These are phyloP conservation scores for Anguilla pacifica DNA, from an alignment of 2,797 vertebrate species.

Conservation along the genomic window DNA sequence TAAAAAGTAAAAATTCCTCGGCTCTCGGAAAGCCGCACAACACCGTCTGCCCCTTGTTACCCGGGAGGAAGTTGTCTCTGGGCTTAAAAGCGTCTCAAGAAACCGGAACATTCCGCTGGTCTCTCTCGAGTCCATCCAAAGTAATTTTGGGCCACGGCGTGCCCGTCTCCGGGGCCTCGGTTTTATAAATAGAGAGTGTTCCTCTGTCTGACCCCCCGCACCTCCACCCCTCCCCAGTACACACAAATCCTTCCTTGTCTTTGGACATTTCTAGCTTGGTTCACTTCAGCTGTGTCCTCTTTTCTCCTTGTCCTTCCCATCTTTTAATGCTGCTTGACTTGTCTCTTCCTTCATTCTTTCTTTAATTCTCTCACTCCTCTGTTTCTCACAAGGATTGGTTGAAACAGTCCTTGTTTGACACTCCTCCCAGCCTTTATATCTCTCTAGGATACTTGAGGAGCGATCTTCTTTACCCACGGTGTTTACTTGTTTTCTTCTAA, in stretches of 20 bases:
- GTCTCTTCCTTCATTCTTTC: neutral
- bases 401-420: neutral
- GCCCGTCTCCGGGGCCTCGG: neutral
- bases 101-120: neutral
- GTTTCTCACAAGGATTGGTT: neutral
- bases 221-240: neutral
- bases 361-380: neutral
- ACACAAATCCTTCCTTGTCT: conserved; percentile 6
- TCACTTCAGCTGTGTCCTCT: neutral
- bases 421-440: too few relatives aligned
- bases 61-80: conserved; percentile 2
- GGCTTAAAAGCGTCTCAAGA: neutral
- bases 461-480: neutral
- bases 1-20: neutral
- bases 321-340: neutral
- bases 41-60: neutral
- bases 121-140: neutral
- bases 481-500: neutral
- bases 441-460: neutral
- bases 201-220: neutral
- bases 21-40: neutral
- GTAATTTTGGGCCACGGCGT: neutral
- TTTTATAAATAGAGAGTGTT: neutral
- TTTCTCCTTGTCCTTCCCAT: too few relatives aligned
- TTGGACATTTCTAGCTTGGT: neutral